A percentile compares a stretch with the other conserved stretches of the same genome.
These are phyloP conservation scores for Cariama cristata DNA, from an alignment of 2,113 vertebrate species.

Conservation along the genomic window DNA sequence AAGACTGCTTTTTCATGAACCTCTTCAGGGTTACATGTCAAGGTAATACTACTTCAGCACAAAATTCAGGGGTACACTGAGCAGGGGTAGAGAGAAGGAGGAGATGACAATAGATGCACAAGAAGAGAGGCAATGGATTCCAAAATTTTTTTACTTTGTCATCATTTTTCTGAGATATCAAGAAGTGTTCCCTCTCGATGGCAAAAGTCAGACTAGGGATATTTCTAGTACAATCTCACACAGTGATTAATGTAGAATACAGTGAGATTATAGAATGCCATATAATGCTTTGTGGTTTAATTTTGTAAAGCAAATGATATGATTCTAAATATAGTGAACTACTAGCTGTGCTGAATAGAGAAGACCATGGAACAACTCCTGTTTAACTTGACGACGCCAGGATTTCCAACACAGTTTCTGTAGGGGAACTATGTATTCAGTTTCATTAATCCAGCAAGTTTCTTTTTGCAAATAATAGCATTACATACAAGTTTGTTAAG, in stretches of 20 bases:
- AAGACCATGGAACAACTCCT: not conserved
- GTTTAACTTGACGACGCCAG: not conserved
- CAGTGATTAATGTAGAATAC: not conserved
- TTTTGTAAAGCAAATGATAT: not conserved
- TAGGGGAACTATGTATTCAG: not conserved
- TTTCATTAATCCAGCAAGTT: not conserved
- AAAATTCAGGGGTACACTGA: not conserved
- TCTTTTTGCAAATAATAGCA: not conserved
- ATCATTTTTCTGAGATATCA: not conserved
- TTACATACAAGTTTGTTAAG: not conserved
- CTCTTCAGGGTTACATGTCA: not conserved
- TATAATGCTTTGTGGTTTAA: not conserved
- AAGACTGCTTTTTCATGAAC: not conserved
- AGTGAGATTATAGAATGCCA: not conserved
- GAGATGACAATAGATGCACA: not conserved
- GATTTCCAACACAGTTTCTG: not conserved
- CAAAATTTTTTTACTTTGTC: not conserved
- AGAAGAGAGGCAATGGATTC: not conserved
- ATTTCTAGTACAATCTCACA: not conserved
- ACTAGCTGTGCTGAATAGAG: not conserved
- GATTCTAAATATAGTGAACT: not conserved
- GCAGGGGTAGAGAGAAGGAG: not conserved
- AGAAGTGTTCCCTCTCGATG: not conserved
- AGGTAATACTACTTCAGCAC: not conserved
- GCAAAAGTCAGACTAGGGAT: not conserved